Conservation (phyloP, 2,797 vertebrate species). For the Pristis pectinata region DNA sequence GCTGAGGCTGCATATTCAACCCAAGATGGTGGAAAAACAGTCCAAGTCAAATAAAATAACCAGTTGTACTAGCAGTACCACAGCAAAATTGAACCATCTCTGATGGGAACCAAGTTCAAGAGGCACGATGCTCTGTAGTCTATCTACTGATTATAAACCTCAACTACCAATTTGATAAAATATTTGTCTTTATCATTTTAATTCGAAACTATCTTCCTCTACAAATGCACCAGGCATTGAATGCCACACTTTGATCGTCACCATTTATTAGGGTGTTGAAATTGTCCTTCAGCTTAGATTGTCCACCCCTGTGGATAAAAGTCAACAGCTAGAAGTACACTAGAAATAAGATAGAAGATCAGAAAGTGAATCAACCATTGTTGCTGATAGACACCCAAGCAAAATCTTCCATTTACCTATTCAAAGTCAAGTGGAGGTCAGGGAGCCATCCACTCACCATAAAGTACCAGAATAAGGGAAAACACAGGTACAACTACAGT, state of each 20-base stretch:
- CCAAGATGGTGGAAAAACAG: not conserved
- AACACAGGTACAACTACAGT: not conserved
- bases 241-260: not conserved
- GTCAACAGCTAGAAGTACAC: not conserved
- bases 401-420: not conserved
- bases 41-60: not conserved
- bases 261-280: not conserved
- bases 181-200: not conserved
- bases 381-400: not conserved
- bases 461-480: not conserved
- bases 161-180: not conserved
- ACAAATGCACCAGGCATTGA: not conserved
- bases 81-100: not conserved
- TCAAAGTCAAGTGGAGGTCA: not conserved
- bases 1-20: not conserved
- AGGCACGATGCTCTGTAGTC: not conserved
- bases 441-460: not conserved
- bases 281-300: not conserved
- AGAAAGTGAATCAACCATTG: not conserved
- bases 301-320: not conserved
- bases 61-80: not conserved
- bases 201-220: not conserved
- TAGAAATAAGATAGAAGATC: not conserved
- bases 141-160: not conserved
- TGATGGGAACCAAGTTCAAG: not conserved